phyloP scores from a whole-genome alignment of 2,113 vertebrate species.

The Labeo catla region DNA sequence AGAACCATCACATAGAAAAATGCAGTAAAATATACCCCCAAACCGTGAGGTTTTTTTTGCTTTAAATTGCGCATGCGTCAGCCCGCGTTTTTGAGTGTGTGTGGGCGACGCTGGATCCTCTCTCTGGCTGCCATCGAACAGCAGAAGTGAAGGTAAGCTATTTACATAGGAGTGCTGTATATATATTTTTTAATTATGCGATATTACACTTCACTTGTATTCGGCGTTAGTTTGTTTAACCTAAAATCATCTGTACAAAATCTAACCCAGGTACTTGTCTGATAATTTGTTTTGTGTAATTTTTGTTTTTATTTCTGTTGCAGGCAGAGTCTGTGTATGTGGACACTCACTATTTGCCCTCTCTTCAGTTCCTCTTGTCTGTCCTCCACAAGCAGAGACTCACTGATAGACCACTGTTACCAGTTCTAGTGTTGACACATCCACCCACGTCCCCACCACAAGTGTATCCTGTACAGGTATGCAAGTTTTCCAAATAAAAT shows the following conservation, averaged over 20 bases:
- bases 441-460: neutral
- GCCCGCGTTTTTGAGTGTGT: neutral
- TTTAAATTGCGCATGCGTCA: neutral
- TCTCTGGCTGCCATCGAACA: no score
- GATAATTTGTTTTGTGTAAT: neutral
- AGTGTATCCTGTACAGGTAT: constrained; percentile 4
- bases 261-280: neutral
- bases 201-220: constrained; percentile 14
- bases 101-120: neutral
- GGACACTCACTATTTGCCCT: neutral
- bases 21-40: neutral
- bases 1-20: neutral
- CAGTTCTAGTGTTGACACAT: neutral
- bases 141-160: neutral
- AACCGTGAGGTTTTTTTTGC: neutral
- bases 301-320: neutral
- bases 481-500: constrained; percentile 1
- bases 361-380: neutral
- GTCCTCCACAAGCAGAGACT: constrained; percentile 2
- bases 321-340: constrained; percentile 1
- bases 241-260: neutral
- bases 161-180: neutral
- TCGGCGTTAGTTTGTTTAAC: neutral
- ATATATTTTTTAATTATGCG: neutral
- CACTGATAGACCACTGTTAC: constrained; percentile 12